These are phyloP conservation scores for Neoscelio sp. DNA, from an alignment of 2,888 invertebrate species.

Conservation along the genomic window DNA sequence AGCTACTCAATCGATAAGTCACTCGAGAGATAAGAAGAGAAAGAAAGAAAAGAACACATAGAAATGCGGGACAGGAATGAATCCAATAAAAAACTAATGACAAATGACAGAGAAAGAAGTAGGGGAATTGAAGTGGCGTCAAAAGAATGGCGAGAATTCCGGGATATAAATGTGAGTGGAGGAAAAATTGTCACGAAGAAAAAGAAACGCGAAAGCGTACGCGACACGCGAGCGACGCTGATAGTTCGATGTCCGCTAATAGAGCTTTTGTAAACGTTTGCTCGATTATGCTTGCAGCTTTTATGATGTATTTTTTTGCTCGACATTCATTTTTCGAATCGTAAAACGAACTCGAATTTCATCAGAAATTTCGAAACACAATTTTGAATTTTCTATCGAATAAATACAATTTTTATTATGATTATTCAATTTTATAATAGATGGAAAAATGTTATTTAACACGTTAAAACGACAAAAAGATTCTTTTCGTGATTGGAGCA, in stretches of 20 bases:
- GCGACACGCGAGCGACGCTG: conserved; percentile 1
- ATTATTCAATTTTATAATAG: too few species aligned
- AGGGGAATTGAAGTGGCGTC: conserved; percentile 26
- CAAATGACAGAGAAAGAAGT: conserved; percentile 45
- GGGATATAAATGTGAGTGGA: conserved; percentile 32
- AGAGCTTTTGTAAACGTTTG: conserved; percentile 17
- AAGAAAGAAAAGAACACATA: conserved; percentile 29
- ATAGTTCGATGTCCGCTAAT: conserved; percentile 9
- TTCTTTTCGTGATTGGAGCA: too few species aligned
- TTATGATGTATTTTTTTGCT: conserved; percentile 6
- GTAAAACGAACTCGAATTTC: too few species aligned
- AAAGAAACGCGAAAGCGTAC: conserved; percentile 5
- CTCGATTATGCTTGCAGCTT: not conserved
- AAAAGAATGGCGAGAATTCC: conserved; percentile 33
- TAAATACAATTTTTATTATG: too few species aligned
- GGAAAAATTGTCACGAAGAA: conserved; percentile 31
- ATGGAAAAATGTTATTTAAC: too few species aligned
- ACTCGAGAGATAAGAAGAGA: conserved; percentile 28
- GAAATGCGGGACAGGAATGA: conserved; percentile 47
- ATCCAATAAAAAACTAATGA: conserved; percentile 60
- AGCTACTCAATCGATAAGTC: conserved; percentile 50
- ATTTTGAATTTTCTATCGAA: too few species aligned
- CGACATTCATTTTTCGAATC: too few species aligned
- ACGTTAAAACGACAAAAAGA: too few species aligned
- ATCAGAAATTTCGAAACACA: too few species aligned